Evolutionary conservation across 2,113 vertebrate species (phyloP), one percentile per base, ranked within the genome.

Genomic region (Indicator indicator): DNA sequence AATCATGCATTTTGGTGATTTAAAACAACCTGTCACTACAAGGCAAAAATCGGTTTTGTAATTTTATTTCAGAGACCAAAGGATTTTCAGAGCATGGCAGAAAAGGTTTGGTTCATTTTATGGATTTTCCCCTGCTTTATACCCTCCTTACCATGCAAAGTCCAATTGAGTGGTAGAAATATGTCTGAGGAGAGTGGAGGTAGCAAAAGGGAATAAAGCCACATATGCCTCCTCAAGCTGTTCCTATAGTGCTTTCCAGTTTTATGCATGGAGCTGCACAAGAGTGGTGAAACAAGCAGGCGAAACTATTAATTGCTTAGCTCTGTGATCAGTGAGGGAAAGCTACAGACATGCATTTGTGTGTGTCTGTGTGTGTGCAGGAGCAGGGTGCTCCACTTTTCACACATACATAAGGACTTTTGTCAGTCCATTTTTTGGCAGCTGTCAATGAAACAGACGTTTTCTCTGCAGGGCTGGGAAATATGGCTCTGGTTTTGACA

Each of bases 181-280:
- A 89, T 11, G 54, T 9, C 64, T 91, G 78, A 88, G 36, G 64
- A 77, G 65, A 94, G 71, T 0, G 0, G 24, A 91, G 72, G 64
- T 60, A 95, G 80, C 0, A 0, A 85, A 52, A 77, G 28, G 28
- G 91, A 95, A 92, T 94, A 91, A 94, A 95, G 38, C 48, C 70
- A 94, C 81, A 80, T 85, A 89, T 88, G 93, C 60, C 62, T 95
- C 76, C 76, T 91, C 91, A 94, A 95, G 85, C 85, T 94, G 76
- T 91, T 94, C 86, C 48, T 88, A 28, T 28, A 50, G 38, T 86
- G 80, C 54, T 73, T 88, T 71, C 52, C 32, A 63, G 75, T 54
- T 77, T 68, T 71, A 77, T 56, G 74, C 33, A 83, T 14, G 75
- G 38, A 93, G 68, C n/a, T 4, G 0, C 55, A 83, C 16, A 23